Percentiles rank a stretch among this genome's conserved stretches.
phyloP scores from a whole-genome alignment of 1,140 invertebrate genomes.

The Aleiodes sp. region DNA sequence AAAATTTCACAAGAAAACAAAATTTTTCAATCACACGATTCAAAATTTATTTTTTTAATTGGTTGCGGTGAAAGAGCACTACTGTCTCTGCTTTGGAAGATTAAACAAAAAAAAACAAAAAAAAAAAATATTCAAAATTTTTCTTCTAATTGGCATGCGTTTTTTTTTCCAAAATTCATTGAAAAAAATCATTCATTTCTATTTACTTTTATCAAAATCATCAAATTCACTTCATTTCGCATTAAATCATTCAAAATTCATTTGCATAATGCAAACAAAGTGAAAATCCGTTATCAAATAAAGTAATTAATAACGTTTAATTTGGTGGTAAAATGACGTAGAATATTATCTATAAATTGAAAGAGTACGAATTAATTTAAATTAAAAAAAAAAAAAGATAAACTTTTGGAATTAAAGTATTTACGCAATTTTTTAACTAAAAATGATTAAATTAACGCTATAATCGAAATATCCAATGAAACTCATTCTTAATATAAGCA shows the following conservation, averaged over 20 bases:
- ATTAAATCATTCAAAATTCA: slow-evolving; percentile 24
- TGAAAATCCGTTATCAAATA: neutral
- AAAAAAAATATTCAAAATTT: too few species aligned
- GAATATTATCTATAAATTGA: neutral
- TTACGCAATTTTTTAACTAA: too few species aligned
- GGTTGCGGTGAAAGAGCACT: slow-evolving; percentile 66
- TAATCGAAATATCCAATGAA: neutral
- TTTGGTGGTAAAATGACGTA: slow-evolving; percentile 10
- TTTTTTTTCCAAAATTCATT: slow-evolving; percentile 65
- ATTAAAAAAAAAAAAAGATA: too few species aligned
- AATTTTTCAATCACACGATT: slow-evolving; percentile 31
- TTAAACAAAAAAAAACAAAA: slow-evolving; percentile 41
- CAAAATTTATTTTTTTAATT: slow-evolving; percentile 47
- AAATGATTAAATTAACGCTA: too few species aligned
- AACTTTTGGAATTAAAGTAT: too few species aligned
- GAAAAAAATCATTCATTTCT: slow-evolving; percentile 61
- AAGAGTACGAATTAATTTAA: too few species aligned
- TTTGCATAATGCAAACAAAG: neutral
- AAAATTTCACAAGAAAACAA: slow-evolving; percentile 24
- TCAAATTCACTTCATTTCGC: slow-evolving; percentile 33
- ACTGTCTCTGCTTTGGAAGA: slow-evolving; percentile 64
- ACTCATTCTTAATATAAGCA: neutral
- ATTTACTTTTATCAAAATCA: slow-evolving; percentile 39
- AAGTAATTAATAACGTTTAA: neutral
- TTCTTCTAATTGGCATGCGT: slow-evolving; percentile 67